Conservation (phyloP, 2,113 vertebrate genomes). For the Cyanoderma ruficeps region DNA sequence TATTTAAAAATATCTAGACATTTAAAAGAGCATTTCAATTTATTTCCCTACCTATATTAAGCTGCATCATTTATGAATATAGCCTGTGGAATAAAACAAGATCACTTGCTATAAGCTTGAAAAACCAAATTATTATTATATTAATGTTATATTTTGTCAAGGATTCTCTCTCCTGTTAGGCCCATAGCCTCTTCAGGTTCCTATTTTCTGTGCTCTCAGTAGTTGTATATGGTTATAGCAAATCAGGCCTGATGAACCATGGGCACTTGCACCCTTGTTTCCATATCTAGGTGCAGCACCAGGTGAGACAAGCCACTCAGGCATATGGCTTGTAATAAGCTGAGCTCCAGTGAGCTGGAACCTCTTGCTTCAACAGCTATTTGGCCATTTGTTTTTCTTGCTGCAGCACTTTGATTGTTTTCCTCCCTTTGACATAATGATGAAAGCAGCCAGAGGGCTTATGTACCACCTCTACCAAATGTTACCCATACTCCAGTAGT, state of each 20-base stretch:
- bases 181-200: neutral
- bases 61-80: neutral
- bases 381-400: slow-evolving; percentile 50
- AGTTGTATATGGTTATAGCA: neutral
- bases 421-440: slow-evolving; percentile 12
- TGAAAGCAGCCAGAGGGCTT: slow-evolving; percentile 8
- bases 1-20: neutral
- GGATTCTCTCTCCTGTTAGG: neutral
- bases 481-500: neutral
- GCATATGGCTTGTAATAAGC: slow-evolving; percentile 31
- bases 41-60: neutral
- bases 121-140: neutral
- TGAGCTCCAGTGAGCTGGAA: slow-evolving; percentile 6
- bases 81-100: neutral
- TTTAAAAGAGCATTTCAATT: neutral
- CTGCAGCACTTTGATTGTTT: slow-evolving; percentile 5
- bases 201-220: neutral
- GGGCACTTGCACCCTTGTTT: slow-evolving; percentile 3
- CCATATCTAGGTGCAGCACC: neutral
- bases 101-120: neutral
- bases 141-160: neutral
- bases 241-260: neutral
- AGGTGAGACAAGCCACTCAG: neutral
- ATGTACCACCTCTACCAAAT: neutral
- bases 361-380: slow-evolving; percentile 9